These are phyloP conservation scores for Sander vitreus DNA, from an alignment of 2,113 vertebrate genomes.

Conservation along the genomic window DNA sequence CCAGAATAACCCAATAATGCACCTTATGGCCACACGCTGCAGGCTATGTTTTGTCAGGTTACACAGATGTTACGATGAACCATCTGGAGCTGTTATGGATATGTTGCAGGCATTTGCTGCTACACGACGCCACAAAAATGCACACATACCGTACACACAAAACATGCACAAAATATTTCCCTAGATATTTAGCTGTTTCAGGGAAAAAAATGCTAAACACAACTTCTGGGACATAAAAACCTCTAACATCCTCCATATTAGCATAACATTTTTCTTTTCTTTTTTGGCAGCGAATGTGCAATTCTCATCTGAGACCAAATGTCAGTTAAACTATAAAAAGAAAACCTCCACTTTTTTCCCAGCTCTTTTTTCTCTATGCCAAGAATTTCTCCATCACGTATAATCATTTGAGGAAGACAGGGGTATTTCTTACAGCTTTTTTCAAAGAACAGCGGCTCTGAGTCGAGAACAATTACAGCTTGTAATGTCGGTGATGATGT, in stretches of 20 bases:
- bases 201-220: not conserved
- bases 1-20: slow-evolving; percentile 68
- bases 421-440: slow-evolving; percentile 8
- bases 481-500: slow-evolving; percentile 3
- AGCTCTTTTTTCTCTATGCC: slow-evolving; percentile 27
- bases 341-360: slow-evolving; percentile 18
- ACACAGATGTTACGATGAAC: slow-evolving; percentile 64
- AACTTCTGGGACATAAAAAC: slow-evolving; percentile 42
- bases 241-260: slow-evolving; percentile 36
- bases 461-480: slow-evolving; percentile 8
- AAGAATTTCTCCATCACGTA: slow-evolving; percentile 32
- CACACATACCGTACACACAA: not conserved
- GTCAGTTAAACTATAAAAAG: slow-evolving; percentile 42
- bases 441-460: not conserved
- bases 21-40: slow-evolving; percentile 62
- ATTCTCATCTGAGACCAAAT: slow-evolving; percentile 61
- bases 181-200: not conserved
- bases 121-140: slow-evolving; percentile 18
- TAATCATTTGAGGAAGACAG: not conserved
- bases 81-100: slow-evolving; percentile 69
- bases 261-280: slow-evolving; percentile 20
- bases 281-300: slow-evolving; percentile 45
- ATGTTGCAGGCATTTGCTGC: slow-evolving; percentile 47
- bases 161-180: slow-evolving; percentile 21
- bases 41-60: slow-evolving; percentile 68